These are phyloP conservation scores for Drosophila bocqueti DNA, from an alignment of 1,140 invertebrate genomes.

Conservation along the genomic window DNA sequence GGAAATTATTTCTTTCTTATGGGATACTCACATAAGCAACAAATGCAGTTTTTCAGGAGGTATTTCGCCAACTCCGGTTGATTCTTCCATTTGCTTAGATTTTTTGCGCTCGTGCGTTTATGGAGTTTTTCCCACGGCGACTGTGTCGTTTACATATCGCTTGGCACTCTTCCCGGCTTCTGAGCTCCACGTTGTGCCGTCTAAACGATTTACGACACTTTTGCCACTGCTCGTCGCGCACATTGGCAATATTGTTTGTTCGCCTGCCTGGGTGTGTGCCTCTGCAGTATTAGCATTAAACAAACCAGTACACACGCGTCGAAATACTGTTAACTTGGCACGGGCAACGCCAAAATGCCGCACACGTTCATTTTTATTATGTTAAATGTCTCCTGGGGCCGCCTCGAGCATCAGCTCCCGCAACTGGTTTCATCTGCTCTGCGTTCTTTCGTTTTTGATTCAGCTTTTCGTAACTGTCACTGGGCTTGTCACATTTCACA, in stretches of 20 bases:
- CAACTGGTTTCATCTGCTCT: conserved; percentile 54
- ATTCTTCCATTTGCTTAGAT: conserved; percentile 17
- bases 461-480: conserved; percentile 68
- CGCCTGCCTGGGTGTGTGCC: conserved; percentile 24
- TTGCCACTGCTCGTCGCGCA: conserved; percentile 77
- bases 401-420: conserved; percentile 46
- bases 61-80: conserved; percentile 9
- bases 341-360: conserved; percentile 72
- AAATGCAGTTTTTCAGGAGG: conserved; percentile 41
- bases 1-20: conserved; percentile 49
- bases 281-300: conserved; percentile 76
- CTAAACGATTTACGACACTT: conserved; percentile 83
- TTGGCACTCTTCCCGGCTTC: conserved; percentile 37
- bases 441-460: conserved; percentile 25
- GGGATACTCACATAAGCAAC: conserved; percentile 49
- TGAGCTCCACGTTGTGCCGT: conserved; percentile 72
- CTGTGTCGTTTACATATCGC: conserved; percentile 77
- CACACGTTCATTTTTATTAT: conserved; percentile 83
- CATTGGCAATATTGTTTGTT: conserved; percentile 76
- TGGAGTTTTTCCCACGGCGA: conserved; percentile 71
- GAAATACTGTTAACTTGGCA: conserved; percentile 56
- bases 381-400: conserved; percentile 81
- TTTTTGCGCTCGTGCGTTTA: conserved; percentile 35
- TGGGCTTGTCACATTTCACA: conserved; percentile 72
- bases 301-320: conserved; percentile 55